Conservation (phyloP, 2,797 vertebrate genomes). For the Paramormyrops hopkinsi region DNA sequence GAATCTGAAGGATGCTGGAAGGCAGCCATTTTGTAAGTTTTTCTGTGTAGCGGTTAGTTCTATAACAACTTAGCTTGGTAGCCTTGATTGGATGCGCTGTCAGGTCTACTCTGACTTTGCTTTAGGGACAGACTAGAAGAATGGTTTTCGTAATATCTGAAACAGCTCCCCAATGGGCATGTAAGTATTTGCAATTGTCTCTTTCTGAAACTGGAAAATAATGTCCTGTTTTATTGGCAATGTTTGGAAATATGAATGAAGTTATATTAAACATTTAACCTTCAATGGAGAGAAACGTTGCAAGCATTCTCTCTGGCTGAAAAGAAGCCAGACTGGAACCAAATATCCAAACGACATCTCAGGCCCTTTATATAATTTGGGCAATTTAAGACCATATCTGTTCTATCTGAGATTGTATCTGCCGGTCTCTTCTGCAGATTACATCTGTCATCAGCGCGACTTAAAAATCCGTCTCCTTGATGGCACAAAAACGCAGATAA, state of each 20-base stretch:
- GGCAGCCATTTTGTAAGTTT: slow-evolving; percentile 40
- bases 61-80: not conserved
- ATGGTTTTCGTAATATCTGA: not conserved
- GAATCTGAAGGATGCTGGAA: slow-evolving; percentile 30
- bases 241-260: not conserved
- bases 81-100: not conserved
- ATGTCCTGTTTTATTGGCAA: not conserved
- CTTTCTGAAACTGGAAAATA: not conserved
- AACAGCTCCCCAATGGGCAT: not conserved
- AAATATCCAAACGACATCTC: not conserved
- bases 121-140: not conserved
- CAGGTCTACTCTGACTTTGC: not conserved
- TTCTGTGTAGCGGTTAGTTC: slow-evolving; percentile 8
- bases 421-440: not conserved
- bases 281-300: not conserved
- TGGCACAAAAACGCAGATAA: slow-evolving; percentile 10
- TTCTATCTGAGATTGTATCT: not conserved
- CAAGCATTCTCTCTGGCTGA: not conserved
- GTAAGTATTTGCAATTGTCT: not conserved
- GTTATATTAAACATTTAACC: not conserved
- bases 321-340: not conserved
- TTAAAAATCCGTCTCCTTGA: not conserved
- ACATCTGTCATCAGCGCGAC: not conserved
- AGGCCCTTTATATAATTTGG: not conserved
- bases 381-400: not conserved